phyloP scores from a whole-genome alignment of 2,888 invertebrate genomes.

The Euzetes globulus region DNA sequence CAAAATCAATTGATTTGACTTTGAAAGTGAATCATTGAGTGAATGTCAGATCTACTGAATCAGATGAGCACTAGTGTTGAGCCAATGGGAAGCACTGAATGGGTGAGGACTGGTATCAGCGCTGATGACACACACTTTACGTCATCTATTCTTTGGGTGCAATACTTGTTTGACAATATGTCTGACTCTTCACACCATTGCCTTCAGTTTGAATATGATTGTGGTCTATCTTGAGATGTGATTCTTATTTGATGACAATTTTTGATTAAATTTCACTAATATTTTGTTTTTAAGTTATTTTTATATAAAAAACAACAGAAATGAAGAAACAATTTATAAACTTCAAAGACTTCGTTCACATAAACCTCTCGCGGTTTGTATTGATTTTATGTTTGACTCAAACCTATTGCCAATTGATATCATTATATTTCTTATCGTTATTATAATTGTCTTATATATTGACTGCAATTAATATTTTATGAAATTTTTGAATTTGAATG shows the following conservation, averaged over 20 bases:
- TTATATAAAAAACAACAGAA: neutral
- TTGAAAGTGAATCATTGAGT: neutral
- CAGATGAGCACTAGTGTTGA: neutral
- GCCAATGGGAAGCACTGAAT: neutral
- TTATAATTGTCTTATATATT: no score
- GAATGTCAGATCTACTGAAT: no score
- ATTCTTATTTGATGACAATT: neutral
- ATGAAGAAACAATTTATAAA: constrained; percentile 37
- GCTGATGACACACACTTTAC: neutral
- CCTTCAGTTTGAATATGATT: neutral
- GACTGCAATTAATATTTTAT: no score
- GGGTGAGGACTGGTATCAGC: neutral
- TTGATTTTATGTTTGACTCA: neutral
- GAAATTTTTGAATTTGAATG: no score
- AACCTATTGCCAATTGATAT: neutral
- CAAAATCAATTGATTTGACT: neutral
- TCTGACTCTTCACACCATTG: neutral
- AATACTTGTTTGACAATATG: constrained; percentile 24
- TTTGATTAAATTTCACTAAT: neutral
- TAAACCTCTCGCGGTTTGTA: constrained; percentile 26
- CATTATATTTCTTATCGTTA: no score
- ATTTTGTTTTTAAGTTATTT: no score
- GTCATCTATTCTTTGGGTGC: neutral
- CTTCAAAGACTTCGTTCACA: constrained; percentile 37
- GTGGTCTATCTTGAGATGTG: neutral